phyloP scores from a whole-genome alignment of 1,140 invertebrate genomes.

The Drosophila ercepeae region DNA sequence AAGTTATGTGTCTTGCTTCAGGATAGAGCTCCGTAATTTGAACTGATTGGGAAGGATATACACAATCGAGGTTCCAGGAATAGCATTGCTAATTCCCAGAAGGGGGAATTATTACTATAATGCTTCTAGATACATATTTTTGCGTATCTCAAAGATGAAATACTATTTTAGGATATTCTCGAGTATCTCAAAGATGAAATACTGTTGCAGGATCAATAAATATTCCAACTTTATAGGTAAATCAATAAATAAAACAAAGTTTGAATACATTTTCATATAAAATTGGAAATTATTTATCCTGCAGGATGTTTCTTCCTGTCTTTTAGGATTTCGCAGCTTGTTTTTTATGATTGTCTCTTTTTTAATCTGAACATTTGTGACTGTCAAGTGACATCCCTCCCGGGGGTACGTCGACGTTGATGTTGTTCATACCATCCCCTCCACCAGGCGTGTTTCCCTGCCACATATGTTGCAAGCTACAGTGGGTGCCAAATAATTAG shows the following conservation, averaged over 20 bases:
- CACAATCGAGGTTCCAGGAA: conserved; percentile 8
- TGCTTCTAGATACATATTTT: no score
- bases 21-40: conserved; percentile 41
- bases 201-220: no score
- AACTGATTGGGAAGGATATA: conserved; percentile 34
- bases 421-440: not conserved
- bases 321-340: conserved; percentile 39
- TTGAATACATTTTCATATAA: not conserved
- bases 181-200: no score
- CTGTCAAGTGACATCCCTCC: conserved; percentile 56
- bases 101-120: not conserved
- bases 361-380: conserved; percentile 65
- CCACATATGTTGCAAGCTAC: conserved; percentile 13
- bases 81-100: not conserved
- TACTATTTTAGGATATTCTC: no score
- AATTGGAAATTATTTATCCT: conserved; percentile 6
- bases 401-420: conserved; percentile 43
- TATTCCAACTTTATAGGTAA: no score
- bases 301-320: no score
- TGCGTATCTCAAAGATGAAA: no score
- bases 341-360: conserved; percentile 48
- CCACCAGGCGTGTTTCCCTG: not conserved
- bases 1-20: conserved; percentile 35
- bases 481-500: not conserved
- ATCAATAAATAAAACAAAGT: no score